These are phyloP conservation scores for Lydus trimaculatus DNA, from an alignment of 2,888 invertebrate genomes.

Conservation along the genomic window DNA sequence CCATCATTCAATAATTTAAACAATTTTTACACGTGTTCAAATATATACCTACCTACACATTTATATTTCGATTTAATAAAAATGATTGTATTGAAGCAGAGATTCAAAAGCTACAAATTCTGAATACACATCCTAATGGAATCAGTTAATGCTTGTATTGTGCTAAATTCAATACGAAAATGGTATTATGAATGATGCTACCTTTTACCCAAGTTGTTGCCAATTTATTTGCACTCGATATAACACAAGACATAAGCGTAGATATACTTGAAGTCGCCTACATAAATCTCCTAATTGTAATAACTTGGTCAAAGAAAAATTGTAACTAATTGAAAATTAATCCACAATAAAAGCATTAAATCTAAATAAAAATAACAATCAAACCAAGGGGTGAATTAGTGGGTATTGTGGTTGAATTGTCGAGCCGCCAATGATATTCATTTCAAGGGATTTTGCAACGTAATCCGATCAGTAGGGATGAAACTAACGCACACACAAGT, in stretches of 20 bases:
- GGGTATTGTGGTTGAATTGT: neutral
- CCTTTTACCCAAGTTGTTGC: conserved; percentile 3
- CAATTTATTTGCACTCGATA: neutral
- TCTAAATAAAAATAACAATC: neutral
- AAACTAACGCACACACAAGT: neutral
- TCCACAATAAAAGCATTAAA: neutral
- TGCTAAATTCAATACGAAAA: conserved; percentile 34
- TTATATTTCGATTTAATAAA: neutral
- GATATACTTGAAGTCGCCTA: neutral
- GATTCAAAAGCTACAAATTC: neutral
- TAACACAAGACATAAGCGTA: neutral
- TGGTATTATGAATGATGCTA: conserved; percentile 39
- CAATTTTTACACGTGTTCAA: neutral
- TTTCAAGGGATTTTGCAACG: conserved; percentile 5
- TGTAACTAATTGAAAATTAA: neutral
- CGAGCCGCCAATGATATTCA: neutral
- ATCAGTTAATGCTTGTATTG: conserved; percentile 44
- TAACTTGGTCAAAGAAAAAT: neutral
- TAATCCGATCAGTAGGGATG: conserved; percentile 5
- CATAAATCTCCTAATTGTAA: neutral
- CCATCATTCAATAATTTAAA: no score
- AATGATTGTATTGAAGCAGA: neutral
- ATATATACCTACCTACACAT: neutral
- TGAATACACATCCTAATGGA: conserved; percentile 36
- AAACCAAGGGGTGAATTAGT: neutral